These are phyloP conservation scores for Ophioderma brevispina DNA, from an alignment of 35 echinoderm and acorn worm genomes.

Conservation along the genomic window DNA sequence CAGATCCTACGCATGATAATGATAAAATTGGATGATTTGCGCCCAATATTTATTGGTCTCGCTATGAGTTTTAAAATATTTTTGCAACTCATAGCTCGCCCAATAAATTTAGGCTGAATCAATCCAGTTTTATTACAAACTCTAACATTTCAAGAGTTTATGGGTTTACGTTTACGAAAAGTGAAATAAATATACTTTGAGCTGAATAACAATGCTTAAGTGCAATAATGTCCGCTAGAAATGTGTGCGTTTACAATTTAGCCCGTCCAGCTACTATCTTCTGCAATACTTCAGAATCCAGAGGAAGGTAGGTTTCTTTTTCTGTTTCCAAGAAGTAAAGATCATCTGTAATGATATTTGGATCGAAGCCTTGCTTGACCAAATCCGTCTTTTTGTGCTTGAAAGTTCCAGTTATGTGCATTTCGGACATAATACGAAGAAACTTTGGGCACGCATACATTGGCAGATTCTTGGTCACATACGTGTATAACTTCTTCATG, in stretches of 20 bases:
- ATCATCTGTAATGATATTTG: constrained; percentile 35
- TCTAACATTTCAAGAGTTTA: too few relatives aligned
- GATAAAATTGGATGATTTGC: too few relatives aligned
- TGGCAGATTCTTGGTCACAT: constrained; percentile 31
- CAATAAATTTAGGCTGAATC: too few relatives aligned
- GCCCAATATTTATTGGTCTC: too few relatives aligned
- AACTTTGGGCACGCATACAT: constrained; percentile 65
- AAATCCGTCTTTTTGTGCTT: constrained; percentile 68
- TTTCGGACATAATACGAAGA: constrained; percentile 33
- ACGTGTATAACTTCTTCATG: constrained; percentile 27
- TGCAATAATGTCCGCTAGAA: too few relatives aligned
- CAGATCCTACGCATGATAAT: too few relatives aligned
- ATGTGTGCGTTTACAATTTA: background rate
- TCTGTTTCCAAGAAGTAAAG: constrained; percentile 44
- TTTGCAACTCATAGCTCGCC: too few relatives aligned
- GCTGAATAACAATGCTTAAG: too few relatives aligned
- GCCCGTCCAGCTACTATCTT: constrained; percentile 8
- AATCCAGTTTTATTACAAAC: too few relatives aligned
- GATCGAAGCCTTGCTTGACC: constrained; percentile 58
- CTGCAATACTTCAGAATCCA: background rate
- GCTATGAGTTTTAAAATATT: too few relatives aligned
- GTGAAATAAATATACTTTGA: too few relatives aligned
- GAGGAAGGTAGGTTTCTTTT: constrained; percentile 47
- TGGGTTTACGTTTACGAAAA: too few relatives aligned
- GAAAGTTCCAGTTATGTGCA: constrained; percentile 66